Conservation (phyloP, 1,140 invertebrate species). For the Rhagoletis pomonella region DNA sequence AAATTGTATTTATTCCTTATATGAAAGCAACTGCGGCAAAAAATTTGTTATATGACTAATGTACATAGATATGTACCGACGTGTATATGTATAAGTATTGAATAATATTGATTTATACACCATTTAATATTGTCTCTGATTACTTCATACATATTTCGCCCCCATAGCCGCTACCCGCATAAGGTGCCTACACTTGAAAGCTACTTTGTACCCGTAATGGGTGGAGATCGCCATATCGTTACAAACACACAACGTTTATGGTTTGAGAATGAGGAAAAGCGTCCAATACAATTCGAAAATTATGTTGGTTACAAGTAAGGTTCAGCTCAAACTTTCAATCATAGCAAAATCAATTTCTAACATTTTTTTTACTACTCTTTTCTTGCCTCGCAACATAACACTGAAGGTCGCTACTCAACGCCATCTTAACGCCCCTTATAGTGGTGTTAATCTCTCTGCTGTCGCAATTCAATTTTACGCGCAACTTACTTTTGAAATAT, state of each 20-base stretch:
- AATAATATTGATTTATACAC: too few species aligned
- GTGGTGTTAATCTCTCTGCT: conserved; percentile 79
- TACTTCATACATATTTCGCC: too few species aligned
- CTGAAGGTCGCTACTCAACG: conserved; percentile 75
- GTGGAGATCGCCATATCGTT: conserved; percentile 85
- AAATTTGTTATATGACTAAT: too few species aligned
- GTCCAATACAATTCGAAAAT: conserved; percentile 80
- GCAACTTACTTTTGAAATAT: conserved; percentile 80
- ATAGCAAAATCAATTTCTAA: too few species aligned
- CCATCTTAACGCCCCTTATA: conserved; percentile 75
- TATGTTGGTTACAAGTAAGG: conserved; percentile 76
- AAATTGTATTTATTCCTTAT: too few species aligned
- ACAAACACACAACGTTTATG: conserved; percentile 83
- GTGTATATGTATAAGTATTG: too few species aligned
- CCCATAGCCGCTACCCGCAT: conserved; percentile 28
- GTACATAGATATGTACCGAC: too few species aligned
- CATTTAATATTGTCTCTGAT: too few species aligned
- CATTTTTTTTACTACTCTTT: conserved; percentile 65
- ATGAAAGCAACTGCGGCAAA: too few species aligned
- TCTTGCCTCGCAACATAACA: conserved; percentile 64
- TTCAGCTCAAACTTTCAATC: neutral
- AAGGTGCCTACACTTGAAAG: conserved; percentile 64
- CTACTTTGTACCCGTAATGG: conserved; percentile 83
- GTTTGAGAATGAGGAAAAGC: conserved; percentile 79
- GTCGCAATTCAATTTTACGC: conserved; percentile 78